Conservation (phyloP, 2,113 vertebrate genomes). For the Mungos mungo region DNA sequence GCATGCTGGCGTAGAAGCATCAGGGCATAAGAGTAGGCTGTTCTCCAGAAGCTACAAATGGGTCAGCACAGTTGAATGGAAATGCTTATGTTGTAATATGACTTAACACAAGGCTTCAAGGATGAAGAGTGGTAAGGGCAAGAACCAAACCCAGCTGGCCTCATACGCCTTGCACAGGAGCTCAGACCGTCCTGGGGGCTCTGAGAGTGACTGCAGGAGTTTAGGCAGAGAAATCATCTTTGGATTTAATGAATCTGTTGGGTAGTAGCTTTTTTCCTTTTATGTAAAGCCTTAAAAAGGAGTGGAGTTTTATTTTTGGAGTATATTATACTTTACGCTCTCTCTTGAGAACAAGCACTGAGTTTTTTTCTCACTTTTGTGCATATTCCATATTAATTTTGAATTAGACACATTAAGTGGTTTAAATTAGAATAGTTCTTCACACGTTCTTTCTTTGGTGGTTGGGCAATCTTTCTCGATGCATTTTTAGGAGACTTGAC, state of each 20-base stretch:
- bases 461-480: conserved; percentile 43
- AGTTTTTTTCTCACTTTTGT: conserved; percentile 25
- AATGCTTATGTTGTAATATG: not conserved
- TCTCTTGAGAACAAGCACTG: not conserved
- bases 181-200: not conserved
- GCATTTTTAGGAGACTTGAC: conserved; percentile 44
- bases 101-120: not conserved
- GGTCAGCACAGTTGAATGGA: not conserved
- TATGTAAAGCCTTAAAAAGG: not conserved
- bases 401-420: conserved; percentile 8
- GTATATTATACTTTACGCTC: not conserved
- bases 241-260: conserved; percentile 41
- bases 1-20: not conserved
- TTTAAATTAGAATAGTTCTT: conserved; percentile 54
- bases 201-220: not conserved
- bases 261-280: conserved; percentile 28
- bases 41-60: conserved; percentile 6
- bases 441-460: conserved; percentile 42
- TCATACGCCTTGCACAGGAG: not conserved
- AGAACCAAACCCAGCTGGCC: conserved; percentile 10
- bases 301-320: conserved; percentile 34
- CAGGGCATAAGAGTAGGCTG: not conserved
- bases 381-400: conserved; percentile 36
- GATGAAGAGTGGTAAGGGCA: not conserved
- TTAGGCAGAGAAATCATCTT: conserved; percentile 41